Evolutionary conservation across 2,888 invertebrate genomes (phyloP).

Genomic region (Hypomecis punctinalis): DNA sequence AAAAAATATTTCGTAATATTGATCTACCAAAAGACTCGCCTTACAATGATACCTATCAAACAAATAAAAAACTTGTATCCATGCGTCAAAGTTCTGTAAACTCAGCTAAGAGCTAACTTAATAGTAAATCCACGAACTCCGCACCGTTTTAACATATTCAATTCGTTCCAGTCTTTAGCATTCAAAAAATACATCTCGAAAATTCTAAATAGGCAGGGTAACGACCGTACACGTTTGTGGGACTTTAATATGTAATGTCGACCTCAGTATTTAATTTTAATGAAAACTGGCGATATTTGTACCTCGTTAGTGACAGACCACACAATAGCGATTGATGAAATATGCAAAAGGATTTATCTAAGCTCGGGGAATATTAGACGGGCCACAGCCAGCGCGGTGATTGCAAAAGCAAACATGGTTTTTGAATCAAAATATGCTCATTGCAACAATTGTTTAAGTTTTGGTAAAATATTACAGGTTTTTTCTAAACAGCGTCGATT

Average conservation of each 20-base stretch:
- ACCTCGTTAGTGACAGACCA: conserved; percentile 67
- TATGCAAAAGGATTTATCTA: conserved; percentile 71
- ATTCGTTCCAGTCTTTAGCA: conserved; percentile 24
- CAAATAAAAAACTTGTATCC: not conserved
- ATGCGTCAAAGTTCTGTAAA: not conserved
- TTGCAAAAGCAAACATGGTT: not conserved
- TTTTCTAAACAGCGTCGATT: no score
- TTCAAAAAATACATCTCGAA: conserved; percentile 32
- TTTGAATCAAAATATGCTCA: not conserved
- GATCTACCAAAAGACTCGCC: not conserved
- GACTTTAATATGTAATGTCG: conserved; percentile 55
- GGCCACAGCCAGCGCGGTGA: not conserved
- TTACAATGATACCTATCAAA: not conserved
- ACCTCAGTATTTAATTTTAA: conserved; percentile 56
- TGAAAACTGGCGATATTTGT: conserved; percentile 69
- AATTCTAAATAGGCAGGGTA: conserved; percentile 47
- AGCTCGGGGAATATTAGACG: conserved; percentile 41
- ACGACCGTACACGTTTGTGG: conserved; percentile 42
- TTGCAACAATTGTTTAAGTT: not conserved
- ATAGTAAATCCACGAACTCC: conserved; percentile 9
- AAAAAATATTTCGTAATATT: no score
- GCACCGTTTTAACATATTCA: conserved; percentile 15
- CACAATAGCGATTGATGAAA: conserved; percentile 76
- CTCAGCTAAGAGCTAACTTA: not conserved
- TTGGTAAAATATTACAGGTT: no score